Conservation (phyloP, 2,797 vertebrate genomes). For the Balearica regulorum region DNA sequence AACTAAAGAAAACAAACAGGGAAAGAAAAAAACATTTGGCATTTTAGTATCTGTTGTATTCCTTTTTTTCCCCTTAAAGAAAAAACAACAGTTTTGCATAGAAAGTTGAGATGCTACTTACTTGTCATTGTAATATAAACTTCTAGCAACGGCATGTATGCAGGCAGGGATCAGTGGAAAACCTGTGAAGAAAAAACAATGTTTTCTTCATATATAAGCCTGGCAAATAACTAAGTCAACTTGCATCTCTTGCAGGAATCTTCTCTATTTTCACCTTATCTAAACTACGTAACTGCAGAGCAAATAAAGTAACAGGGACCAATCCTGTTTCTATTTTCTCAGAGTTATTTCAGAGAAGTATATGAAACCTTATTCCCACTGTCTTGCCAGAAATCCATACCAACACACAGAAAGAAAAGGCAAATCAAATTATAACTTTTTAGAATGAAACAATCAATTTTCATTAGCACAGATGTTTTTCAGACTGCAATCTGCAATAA, state of each 20-base stretch:
- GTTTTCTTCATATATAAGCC: background rate
- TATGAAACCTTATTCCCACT: background rate
- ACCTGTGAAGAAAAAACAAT: conserved; percentile 71
- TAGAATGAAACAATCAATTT: background rate
- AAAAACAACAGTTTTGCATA: background rate
- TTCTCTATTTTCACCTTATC: background rate
- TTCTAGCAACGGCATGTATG: conserved; percentile 90
- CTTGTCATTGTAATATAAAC: conserved; percentile 96
- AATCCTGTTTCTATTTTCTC: background rate
- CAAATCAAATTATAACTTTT: background rate
- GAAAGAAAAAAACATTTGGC: background rate
- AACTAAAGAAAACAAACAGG: conserved; percentile 74
- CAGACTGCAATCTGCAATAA: background rate
- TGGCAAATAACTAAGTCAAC: background rate
- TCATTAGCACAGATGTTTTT: background rate
- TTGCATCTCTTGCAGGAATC: background rate
- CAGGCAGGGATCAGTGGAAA: conserved; percentile 92
- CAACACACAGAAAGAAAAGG: background rate
- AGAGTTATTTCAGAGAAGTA: background rate
- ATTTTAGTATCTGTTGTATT: background rate
- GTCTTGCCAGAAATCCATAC: background rate
- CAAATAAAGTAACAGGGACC: background rate
- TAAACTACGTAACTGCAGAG: background rate
- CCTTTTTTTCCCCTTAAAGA: background rate
- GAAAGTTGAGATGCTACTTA: conserved; percentile 70